Evolutionary conservation across 1,140 invertebrate species (phyloP).

Genomic region (Schlechtendalia chinensis): DNA sequence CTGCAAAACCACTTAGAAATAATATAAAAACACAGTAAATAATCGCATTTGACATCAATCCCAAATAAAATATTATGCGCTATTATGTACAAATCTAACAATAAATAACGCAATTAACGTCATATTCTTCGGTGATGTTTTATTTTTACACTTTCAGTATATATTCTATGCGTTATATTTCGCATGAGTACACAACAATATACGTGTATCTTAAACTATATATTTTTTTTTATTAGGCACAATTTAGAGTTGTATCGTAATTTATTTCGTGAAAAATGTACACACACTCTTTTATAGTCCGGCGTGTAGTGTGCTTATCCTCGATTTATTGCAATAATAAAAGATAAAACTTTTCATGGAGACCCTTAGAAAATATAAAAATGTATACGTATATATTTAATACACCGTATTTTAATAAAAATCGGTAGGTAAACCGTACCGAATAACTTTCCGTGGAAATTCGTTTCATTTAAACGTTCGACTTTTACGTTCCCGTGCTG

Average conservation of each 20-base stretch:
- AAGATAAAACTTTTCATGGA: slow-evolving; percentile 9
- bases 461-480: background rate
- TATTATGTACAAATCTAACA: slow-evolving; percentile 1
- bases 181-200: background rate
- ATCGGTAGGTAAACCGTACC: background rate
- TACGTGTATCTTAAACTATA: background rate
- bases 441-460: background rate
- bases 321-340: slow-evolving; percentile 10
- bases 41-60: slow-evolving; percentile 17
- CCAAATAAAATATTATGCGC: slow-evolving; percentile 14
- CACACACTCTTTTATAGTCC: background rate
- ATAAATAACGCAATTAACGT: slow-evolving; percentile 25
- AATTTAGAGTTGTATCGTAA: slow-evolving; percentile 1
- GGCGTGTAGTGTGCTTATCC: background rate
- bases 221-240: slow-evolving; percentile 3
- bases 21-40: slow-evolving; percentile 29
- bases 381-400: background rate
- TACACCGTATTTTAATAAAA: background rate
- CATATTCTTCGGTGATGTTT: background rate
- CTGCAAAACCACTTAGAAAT: slow-evolving; percentile 21
- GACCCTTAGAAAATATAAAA: slow-evolving; percentile 9
- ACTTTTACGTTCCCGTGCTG: background rate
- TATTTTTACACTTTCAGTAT: slow-evolving; percentile 32
- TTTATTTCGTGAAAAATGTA: slow-evolving; percentile 6
- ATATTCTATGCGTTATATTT: slow-evolving; percentile 4